Conservation (phyloP, 2,797 vertebrate genomes). For the Oreochromis mossambicus region DNA sequence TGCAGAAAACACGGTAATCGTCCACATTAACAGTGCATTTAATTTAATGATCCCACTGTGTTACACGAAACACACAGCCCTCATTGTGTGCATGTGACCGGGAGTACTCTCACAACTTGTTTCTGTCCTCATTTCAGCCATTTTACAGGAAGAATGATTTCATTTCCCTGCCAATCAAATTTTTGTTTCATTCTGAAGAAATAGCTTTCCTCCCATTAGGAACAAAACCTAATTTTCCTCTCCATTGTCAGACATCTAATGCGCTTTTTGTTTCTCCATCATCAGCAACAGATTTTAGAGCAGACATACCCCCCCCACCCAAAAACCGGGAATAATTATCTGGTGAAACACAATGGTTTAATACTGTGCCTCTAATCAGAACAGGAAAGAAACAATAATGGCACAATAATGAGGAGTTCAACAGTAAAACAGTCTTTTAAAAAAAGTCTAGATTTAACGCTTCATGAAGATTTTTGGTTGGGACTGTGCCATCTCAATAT, state of each 20-base stretch:
- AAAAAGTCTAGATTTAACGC: neutral
- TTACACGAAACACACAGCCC: slow-evolving; percentile 11
- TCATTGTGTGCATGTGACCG: neutral
- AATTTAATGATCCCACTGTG: slow-evolving; percentile 3
- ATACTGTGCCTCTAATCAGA: neutral
- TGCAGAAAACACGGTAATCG: neutral
- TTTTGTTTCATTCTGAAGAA: slow-evolving; percentile 30
- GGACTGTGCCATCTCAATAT: neutral
- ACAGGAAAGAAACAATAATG: slow-evolving; percentile 11
- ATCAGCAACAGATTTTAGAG: slow-evolving; percentile 30
- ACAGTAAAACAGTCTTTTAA: neutral
- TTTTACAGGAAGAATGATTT: slow-evolving; percentile 18
- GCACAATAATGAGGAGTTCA: neutral
- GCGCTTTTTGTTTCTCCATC: slow-evolving; percentile 31
- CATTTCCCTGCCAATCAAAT: slow-evolving; percentile 30
- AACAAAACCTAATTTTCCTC: slow-evolving; percentile 41
- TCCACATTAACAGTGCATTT: neutral
- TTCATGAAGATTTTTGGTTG: neutral
- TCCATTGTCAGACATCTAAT: slow-evolving; percentile 41
- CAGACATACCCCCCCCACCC: neutral
- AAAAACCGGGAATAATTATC: slow-evolving; percentile 31
- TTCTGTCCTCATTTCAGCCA: slow-evolving; percentile 10
- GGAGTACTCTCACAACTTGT: neutral
- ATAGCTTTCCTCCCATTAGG: slow-evolving; percentile 34
- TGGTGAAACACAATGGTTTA: slow-evolving; percentile 21